These are phyloP conservation scores for Zaprionus lachaisei DNA, from an alignment of 1,140 invertebrate species.

Conservation along the genomic window DNA sequence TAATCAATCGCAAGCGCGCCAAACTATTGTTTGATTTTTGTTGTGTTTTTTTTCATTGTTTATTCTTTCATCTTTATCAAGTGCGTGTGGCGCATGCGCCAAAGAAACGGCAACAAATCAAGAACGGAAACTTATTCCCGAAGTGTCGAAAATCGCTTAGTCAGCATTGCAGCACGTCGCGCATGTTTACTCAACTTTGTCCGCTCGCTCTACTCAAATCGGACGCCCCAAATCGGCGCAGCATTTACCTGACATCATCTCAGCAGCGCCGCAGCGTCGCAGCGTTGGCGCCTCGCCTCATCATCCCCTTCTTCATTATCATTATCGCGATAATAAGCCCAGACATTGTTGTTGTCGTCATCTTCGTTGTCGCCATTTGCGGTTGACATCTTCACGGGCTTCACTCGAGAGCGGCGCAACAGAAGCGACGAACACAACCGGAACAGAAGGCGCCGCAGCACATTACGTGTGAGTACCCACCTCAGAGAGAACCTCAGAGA, in stretches of 20 bases:
- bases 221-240: conserved; percentile 42
- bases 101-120: conserved; percentile 1
- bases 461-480: conserved; percentile 28
- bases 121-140: conserved; percentile 23
- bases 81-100: conserved; percentile 32
- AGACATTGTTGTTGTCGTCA: conserved; percentile 4
- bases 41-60: conserved; percentile 1
- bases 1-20: conserved; percentile 30
- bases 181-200: conserved; percentile 22
- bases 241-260: conserved; percentile 67
- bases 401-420: conserved; percentile 35
- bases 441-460: neutral
- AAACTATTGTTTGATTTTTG: conserved; percentile 21
- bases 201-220: neutral
- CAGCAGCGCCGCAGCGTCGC: neutral
- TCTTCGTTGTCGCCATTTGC: conserved; percentile 55
- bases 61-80: conserved; percentile 5
- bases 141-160: conserved; percentile 21
- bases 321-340: conserved; percentile 28
- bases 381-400: conserved; percentile 72
- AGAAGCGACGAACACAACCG: conserved; percentile 24
- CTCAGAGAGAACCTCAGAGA: neutral
- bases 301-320: conserved; percentile 14
- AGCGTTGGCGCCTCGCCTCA: conserved; percentile 6
- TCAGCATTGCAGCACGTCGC: conserved; percentile 19